These are phyloP conservation scores for Ophion obscuratus DNA, from an alignment of 2,888 invertebrate genomes.

Conservation along the genomic window DNA sequence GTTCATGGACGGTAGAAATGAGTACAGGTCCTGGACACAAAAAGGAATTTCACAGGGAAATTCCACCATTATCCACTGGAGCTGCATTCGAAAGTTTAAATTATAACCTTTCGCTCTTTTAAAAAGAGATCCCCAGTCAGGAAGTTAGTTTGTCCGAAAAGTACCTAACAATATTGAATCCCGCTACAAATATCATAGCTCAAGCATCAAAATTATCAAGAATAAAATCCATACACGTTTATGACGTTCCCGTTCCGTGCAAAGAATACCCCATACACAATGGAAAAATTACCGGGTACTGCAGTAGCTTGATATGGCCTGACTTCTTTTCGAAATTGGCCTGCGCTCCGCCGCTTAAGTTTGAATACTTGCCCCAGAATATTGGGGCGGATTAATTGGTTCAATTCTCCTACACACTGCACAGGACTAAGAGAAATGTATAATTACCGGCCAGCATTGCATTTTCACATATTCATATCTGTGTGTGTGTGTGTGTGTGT, in stretches of 20 bases:
- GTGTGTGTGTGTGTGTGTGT: neutral
- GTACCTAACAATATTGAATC: too few species aligned
- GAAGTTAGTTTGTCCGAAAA: neutral
- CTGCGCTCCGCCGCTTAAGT: conserved; percentile 67
- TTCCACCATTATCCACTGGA: neutral
- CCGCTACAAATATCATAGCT: neutral
- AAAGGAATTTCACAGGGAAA: neutral
- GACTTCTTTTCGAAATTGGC: conserved; percentile 45
- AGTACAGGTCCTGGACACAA: neutral
- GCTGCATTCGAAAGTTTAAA: neutral
- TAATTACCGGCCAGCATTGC: conserved; percentile 2
- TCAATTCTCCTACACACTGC: conserved; percentile 53
- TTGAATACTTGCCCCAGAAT: conserved; percentile 73
- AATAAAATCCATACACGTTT: neutral
- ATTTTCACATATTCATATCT: neutral
- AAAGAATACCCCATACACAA: neutral
- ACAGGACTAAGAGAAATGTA: conserved; percentile 14
- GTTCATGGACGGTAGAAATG: too few species aligned
- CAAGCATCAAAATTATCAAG: neutral
- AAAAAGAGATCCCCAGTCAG: neutral
- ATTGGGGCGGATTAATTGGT: conserved; percentile 71
- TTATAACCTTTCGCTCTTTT: neutral
- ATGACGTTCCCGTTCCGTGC: neutral
- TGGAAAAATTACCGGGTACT: conserved; percentile 14
- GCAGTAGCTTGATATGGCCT: conserved; percentile 50